Evolutionary conservation across 2,888 invertebrate genomes (phyloP), one percentile per base, ranked within the genome.

Genomic region (Chelonus formosanus): DNA sequence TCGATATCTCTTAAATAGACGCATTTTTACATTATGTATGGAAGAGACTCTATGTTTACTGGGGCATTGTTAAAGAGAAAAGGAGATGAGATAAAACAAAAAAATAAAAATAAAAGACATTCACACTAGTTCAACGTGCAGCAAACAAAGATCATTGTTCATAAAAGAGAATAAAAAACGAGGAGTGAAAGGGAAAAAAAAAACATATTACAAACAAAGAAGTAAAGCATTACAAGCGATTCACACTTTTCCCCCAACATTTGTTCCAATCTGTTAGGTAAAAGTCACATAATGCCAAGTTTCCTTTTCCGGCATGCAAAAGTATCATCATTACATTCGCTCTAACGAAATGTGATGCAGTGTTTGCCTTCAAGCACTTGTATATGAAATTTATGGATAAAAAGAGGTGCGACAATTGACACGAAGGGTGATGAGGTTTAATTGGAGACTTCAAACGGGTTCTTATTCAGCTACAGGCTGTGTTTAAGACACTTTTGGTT

Each of bases 81-180:
- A 48, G 48, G 3, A 20, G 8, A 48, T 48, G 48, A 48, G n/a
- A 48, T 48, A n/a, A 48, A 48, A 48, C 10, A 55, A 55, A 35
- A 55, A 55, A 35, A 40, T 36, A 50, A 52, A 20, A 57, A 44
- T 40, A 34, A 56, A 55, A 52, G 47, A 52, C 48, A 44, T 64
- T 52, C 55, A 52, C 57, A 64, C 63, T 32, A 36, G 52, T 53
- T 54, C 34, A 59, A 59, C 44, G 53, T 52, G 52, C 64, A 47
- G 40, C 45, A 63, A 67, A 70, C 68, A 70, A 72, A 65, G 66
- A 70, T 67, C 68, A 70, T 68, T 70, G 72, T 70, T 70, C 59
- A 62, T 62, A 53, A 64, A 66, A 69, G 60, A 65, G 54, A 45
- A 57, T 45, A 44, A 52, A 44, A 50, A 58, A 59, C 35, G 36